phyloP scores from a whole-genome alignment of 2,888 invertebrate species.

The Pandemis heparana region DNA sequence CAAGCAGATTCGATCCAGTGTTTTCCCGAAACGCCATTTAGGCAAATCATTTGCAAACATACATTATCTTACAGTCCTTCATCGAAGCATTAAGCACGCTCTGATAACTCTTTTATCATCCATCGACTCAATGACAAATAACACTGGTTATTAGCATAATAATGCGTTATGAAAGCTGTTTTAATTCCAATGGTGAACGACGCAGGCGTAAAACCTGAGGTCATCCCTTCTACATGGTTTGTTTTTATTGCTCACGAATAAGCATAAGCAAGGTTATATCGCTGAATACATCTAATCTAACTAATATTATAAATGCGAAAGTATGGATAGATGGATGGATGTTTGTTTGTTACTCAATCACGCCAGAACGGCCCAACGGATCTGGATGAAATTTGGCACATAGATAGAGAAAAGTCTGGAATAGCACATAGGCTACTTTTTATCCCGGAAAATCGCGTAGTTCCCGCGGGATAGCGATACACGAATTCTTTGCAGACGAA shows the following conservation, averaged over 20 bases:
- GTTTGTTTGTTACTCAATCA: no score
- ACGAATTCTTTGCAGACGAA: no score
- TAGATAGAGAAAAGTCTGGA: no score
- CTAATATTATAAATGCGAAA: no score
- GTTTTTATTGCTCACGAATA: neutral
- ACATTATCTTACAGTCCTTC: neutral
- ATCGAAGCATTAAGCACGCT: neutral
- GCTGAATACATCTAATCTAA: no score
- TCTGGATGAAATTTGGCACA: no score
- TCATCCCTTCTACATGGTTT: neutral
- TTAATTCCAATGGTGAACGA: constrained; percentile 1
- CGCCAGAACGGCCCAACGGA: no score
- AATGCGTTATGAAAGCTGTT: constrained; percentile 7
- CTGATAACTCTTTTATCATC: constrained; percentile 12
- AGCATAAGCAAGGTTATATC: neutral
- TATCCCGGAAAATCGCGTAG: no score
- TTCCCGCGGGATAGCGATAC: no score
- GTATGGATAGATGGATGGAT: no score
- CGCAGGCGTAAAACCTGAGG: neutral
- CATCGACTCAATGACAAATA: constrained; percentile 4
- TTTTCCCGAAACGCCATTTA: neutral
- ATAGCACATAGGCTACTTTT: no score
- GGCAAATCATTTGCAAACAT: constrained; percentile 4
- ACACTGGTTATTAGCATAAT: neutral
- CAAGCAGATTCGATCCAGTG: no score